These are phyloP conservation scores for Bombyx mandarina DNA, from an alignment of 1,140 invertebrate species.

Conservation along the genomic window DNA sequence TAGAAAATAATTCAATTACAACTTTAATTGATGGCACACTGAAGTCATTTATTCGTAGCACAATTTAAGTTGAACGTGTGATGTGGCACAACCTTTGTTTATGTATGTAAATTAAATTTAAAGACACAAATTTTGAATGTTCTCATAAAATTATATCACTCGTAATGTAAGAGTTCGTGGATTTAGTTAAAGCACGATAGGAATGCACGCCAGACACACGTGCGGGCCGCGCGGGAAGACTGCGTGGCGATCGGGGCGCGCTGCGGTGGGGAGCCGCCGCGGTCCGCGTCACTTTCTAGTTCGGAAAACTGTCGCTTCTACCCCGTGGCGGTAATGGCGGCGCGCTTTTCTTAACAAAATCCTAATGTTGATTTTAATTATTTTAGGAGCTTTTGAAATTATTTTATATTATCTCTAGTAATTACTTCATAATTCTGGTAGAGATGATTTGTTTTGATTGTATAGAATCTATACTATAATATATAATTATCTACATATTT, in stretches of 20 bases:
- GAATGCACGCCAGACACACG: constrained; percentile 56
- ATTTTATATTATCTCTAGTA: too few species aligned
- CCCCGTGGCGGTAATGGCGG: constrained; percentile 35
- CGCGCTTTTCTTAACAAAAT: constrained; percentile 1
- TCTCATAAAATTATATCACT: constrained; percentile 19
- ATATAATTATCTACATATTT: too few species aligned
- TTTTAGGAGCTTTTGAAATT: too few species aligned
- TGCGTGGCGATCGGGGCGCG: constrained; percentile 59
- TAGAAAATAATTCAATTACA: constrained; percentile 55
- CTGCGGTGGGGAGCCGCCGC: constrained; percentile 42
- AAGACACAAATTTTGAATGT: constrained; percentile 30
- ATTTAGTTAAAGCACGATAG: constrained; percentile 29
- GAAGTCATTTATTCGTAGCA: constrained; percentile 31
- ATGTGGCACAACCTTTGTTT: constrained; percentile 3
- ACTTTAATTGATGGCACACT: constrained; percentile 50
- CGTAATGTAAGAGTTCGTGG: constrained; percentile 20
- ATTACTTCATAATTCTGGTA: too few species aligned
- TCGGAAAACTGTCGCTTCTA: constrained; percentile 25
- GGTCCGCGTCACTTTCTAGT: constrained; percentile 24
- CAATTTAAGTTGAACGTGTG: constrained; percentile 22
- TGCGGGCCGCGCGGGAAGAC: constrained; percentile 66
- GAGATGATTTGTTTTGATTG: too few species aligned
- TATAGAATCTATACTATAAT: too few species aligned
- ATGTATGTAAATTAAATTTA: too few species aligned
- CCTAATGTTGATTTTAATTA: too few species aligned